phyloP scores from a whole-genome alignment of 2,888 invertebrate species.

The Dicyrtoma fusca region DNA sequence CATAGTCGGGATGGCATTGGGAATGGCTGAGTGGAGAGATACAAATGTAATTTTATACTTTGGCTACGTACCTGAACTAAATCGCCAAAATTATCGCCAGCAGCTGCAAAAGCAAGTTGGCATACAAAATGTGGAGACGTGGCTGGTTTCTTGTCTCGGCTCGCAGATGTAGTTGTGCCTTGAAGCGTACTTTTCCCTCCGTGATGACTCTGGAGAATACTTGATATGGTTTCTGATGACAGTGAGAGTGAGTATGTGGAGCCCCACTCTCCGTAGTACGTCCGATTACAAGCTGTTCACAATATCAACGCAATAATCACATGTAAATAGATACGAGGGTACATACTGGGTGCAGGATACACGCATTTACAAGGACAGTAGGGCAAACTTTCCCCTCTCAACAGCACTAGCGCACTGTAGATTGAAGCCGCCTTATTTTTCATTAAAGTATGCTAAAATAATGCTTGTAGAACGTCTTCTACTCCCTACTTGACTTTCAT shows the following conservation, averaged over 20 bases:
- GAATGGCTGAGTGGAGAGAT: no score
- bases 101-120: constrained; percentile 82
- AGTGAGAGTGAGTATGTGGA: constrained; percentile 74
- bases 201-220: constrained; percentile 41
- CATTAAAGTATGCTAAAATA: neutral
- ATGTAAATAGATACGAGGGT: constrained; percentile 36
- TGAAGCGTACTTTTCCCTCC: constrained; percentile 15
- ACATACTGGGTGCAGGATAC: neutral
- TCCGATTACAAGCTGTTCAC: constrained; percentile 80
- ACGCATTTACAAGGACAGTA: neutral
- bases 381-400: neutral
- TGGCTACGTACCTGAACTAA: constrained; percentile 80
- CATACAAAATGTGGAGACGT: constrained; percentile 74
- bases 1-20: no score
- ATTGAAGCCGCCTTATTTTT: neutral
- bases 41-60: no score
- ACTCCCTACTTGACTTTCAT: neutral
- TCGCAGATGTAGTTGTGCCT: constrained; percentile 3
- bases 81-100: constrained; percentile 80
- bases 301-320: no score
- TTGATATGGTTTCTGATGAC: constrained; percentile 47
- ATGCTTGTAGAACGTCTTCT: neutral
- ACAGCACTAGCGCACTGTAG: neutral
- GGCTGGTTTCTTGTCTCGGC: constrained; percentile 15
- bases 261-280: constrained; percentile 86